A percentile compares a stretch with the other conserved stretches of the same genome.
These are phyloP conservation scores for Phymorhynchus buccinoides DNA, from an alignment of 1,140 invertebrate genomes.

Conservation along the genomic window DNA sequence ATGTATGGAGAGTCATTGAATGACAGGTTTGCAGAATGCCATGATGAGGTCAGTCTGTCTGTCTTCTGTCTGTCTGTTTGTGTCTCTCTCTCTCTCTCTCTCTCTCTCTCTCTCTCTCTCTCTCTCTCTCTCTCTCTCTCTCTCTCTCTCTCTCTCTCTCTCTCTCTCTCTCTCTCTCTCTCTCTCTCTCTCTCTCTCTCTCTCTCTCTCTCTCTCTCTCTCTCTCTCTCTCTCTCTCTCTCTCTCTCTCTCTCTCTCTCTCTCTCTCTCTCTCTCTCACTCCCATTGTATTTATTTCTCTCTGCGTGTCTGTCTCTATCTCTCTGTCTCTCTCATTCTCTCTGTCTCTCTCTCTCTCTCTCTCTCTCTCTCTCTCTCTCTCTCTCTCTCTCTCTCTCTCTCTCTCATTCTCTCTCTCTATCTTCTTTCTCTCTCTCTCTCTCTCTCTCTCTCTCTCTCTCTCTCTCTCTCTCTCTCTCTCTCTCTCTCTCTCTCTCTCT, in stretches of 20 bases:
- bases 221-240: neutral
- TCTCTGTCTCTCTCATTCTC: too few species aligned
- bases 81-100: neutral
- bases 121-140: neutral
- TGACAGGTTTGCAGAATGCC: conserved; percentile 79
- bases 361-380: neutral
- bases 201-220: neutral
- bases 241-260: neutral
- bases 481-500: too few species aligned
- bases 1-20: conserved; percentile 95
- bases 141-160: neutral
- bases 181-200: neutral
- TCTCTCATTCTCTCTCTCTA: neutral
- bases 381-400: neutral
- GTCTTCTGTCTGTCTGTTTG: too few species aligned
- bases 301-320: too few species aligned
- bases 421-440: neutral
- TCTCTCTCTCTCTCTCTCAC: too few species aligned
- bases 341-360: too few species aligned
- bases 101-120: neutral
- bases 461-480: too few species aligned
- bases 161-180: neutral
- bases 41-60: conserved; percentile 1
- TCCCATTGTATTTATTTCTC: too few species aligned
- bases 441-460: too few species aligned